Percentiles rank a stretch among this genome's conserved stretches.
Evolutionary conservation across 2,113 vertebrate species (phyloP).

Genomic region (Leucosticte australis): DNA sequence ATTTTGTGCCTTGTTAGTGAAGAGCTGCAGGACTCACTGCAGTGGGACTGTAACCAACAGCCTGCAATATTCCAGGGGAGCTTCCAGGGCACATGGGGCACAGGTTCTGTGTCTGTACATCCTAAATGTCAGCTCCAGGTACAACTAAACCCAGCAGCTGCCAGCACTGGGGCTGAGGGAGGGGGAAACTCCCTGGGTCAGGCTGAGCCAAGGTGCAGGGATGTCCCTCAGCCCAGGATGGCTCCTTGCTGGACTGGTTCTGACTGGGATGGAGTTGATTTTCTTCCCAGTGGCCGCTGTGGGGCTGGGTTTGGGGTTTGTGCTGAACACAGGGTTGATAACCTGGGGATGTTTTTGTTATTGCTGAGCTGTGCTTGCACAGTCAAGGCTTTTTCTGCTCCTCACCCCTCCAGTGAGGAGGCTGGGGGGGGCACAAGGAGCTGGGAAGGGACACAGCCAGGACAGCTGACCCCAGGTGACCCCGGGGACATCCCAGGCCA

Average conservation of each 20-base stretch:
- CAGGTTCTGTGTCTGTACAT: not conserved
- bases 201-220: not conserved
- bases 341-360: not conserved
- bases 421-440: not conserved
- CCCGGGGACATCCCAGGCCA: not conserved
- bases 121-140: not conserved
- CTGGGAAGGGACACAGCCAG: not conserved
- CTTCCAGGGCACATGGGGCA: accelerated
- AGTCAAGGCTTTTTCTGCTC: not conserved
- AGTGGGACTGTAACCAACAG: not conserved
- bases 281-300: not conserved
- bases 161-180: not conserved
- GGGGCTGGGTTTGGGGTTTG: not conserved
- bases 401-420: not conserved
- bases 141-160: not conserved
- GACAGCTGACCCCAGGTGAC: not conserved
- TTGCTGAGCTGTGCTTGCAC: not conserved
- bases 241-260: not conserved
- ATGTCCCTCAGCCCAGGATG: not conserved
- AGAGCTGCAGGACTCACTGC: not conserved
- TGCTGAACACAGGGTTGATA: not conserved
- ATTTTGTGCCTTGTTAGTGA: not conserved
- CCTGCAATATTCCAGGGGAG: not conserved
- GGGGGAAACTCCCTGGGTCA: not conserved
- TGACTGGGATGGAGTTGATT: not conserved